A percentile compares a stretch with the other conserved stretches of the same genome.
Evolutionary conservation across 2,797 vertebrate species (phyloP).

Genomic region (Botia kubotai): DNA sequence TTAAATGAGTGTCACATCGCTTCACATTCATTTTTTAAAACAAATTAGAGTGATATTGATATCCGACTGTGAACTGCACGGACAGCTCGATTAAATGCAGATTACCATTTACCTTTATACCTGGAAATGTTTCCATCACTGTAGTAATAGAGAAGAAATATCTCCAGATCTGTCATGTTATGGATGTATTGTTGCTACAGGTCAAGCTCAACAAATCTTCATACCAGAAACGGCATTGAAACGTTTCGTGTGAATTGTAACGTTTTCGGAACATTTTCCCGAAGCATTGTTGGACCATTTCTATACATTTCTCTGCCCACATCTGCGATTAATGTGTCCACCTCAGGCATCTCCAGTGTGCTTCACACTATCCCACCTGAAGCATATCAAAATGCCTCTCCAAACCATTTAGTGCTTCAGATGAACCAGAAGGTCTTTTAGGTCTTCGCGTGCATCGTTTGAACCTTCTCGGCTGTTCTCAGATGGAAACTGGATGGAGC

Average conservation of each 20-base stretch:
- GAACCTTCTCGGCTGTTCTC: not conserved
- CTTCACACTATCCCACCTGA: conserved; percentile 18
- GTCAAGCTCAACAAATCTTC: not conserved
- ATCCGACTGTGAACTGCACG: conserved; percentile 11
- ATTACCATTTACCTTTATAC: conserved; percentile 29
- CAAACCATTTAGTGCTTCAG: conserved; percentile 15
- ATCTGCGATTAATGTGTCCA: conserved; percentile 26
- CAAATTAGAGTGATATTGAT: conserved; percentile 21
- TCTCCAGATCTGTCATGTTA: not conserved
- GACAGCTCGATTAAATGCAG: conserved; percentile 27
- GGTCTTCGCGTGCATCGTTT: not conserved
- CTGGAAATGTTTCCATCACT: conserved; percentile 5
- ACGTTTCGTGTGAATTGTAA: conserved; percentile 16
- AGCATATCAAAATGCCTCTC: conserved; percentile 34
- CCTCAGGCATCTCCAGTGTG: conserved; percentile 12
- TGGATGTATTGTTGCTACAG: conserved; percentile 4
- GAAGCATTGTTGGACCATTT: conserved; percentile 31
- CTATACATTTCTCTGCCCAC: conserved; percentile 34
- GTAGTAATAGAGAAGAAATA: conserved; percentile 10
- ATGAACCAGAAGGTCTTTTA: conserved; percentile 17
- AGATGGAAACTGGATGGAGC: conserved; percentile 2
- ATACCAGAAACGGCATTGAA: not conserved
- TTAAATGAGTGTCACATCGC: conserved; percentile 16
- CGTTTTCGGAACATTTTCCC: conserved; percentile 34
- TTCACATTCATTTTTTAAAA: conserved; percentile 11